phyloP scores from a whole-genome alignment of 1,140 invertebrate genomes.

The Psix sp. region DNA sequence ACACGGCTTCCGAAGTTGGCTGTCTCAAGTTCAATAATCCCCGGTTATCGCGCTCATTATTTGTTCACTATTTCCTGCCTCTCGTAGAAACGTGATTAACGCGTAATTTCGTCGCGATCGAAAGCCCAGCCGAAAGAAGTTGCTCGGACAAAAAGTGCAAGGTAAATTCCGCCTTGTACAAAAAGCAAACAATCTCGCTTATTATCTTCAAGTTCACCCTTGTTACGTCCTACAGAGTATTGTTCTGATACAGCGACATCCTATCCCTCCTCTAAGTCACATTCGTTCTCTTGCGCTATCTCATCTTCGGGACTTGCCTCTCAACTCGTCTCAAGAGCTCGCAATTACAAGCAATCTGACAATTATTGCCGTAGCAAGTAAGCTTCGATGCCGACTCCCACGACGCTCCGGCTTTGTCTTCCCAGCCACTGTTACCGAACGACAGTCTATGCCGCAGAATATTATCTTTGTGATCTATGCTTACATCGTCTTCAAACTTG shows the following conservation, averaged over 20 bases:
- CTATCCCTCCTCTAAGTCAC: conserved; percentile 15
- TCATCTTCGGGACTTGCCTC: conserved; percentile 43
- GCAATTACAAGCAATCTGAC: conserved; percentile 74
- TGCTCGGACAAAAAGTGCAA: conserved; percentile 17
- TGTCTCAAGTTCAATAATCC: conserved; percentile 46
- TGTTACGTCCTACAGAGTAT: conserved; percentile 52
- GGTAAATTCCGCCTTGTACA: conserved; percentile 6
- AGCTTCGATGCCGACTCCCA: conserved; percentile 54
- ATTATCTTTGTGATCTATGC: not conserved
- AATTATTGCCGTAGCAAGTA: conserved; percentile 67
- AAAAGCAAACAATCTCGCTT: conserved; percentile 49
- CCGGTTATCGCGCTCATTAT: conserved; percentile 26
- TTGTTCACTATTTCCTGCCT: conserved; percentile 22
- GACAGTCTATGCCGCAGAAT: not conserved
- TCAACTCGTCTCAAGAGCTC: conserved; percentile 69
- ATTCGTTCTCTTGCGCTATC: conserved; percentile 49
- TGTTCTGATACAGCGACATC: conserved; percentile 59
- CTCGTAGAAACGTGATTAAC: conserved; percentile 34
- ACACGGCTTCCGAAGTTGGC: conserved; percentile 14
- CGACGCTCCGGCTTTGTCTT: conserved; percentile 42
- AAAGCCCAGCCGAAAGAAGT: conserved; percentile 4
- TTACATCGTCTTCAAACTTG: not conserved
- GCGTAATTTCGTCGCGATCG: conserved; percentile 27
- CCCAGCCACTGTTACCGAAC: conserved; percentile 13
- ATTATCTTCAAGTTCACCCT: conserved; percentile 51